phyloP scores from a whole-genome alignment of 2,113 vertebrate genomes.

The Ornithorhynchus anatinus region DNA sequence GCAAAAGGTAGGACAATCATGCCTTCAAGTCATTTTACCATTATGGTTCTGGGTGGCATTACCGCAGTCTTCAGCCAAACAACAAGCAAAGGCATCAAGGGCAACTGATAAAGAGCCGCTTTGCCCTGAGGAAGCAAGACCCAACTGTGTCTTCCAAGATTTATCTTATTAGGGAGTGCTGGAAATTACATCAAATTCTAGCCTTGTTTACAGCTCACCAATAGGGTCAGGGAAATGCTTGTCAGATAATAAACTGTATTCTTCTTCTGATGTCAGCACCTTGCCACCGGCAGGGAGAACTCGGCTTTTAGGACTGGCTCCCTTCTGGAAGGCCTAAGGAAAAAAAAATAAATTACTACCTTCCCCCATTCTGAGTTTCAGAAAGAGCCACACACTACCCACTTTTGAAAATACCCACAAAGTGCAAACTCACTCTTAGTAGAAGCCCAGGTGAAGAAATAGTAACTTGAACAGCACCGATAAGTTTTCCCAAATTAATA shows the following conservation, averaged over 20 bases:
- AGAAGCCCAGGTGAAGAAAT: too few species aligned
- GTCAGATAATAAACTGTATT: constrained; percentile 84
- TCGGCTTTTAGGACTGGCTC: constrained; percentile 71
- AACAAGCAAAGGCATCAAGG: not conserved
- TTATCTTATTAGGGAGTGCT: too few species aligned
- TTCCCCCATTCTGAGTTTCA: not conserved
- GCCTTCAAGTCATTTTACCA: too few species aligned
- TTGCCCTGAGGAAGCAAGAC: too few species aligned
- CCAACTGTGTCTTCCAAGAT: too few species aligned
- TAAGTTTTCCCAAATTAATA: too few species aligned
- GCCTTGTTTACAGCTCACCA: constrained; percentile 73
- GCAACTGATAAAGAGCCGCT: not conserved
- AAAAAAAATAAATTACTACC: not conserved
- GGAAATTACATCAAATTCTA: not conserved
- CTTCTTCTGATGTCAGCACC: constrained; percentile 81
- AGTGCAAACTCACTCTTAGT: too few species aligned
- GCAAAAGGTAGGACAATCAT: too few species aligned
- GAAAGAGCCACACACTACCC: not conserved
- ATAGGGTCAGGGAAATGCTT: constrained; percentile 81
- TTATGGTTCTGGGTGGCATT: not conserved
- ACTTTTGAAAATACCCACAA: not conserved
- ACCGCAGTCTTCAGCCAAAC: not conserved
- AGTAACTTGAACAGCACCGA: too few species aligned
- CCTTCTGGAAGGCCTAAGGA: constrained; percentile 77
- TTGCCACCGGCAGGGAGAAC: constrained; percentile 84